phyloP scores from a whole-genome alignment of 92 coral and sea anemone genomes.

The Plumapathes pennacea region DNA sequence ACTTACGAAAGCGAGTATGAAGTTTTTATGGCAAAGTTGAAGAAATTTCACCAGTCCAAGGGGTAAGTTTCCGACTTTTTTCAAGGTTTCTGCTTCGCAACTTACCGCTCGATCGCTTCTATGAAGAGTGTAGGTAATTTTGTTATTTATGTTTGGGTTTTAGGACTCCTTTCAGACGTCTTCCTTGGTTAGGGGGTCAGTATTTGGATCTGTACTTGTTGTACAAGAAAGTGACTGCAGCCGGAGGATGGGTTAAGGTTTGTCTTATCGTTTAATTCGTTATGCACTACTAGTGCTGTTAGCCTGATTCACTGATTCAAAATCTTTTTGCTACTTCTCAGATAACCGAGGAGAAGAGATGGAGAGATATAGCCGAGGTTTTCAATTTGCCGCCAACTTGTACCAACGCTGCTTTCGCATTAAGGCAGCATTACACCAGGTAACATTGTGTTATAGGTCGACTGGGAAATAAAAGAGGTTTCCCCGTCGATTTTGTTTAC shows the following conservation, averaged over 20 bases:
- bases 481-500: too few species aligned
- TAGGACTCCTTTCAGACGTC: conserved; percentile 93
- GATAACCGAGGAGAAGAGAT: conserved; percentile 93
- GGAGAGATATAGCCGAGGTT: conserved; percentile 94
- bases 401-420: conserved; percentile 97
- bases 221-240: conserved; percentile 89
- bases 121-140: not conserved
- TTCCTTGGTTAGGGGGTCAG: conserved; percentile 97
- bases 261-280: conserved; percentile 8
- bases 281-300: conserved; percentile 17
- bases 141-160: conserved; percentile 55
- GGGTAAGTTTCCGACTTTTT: conserved; percentile 66
- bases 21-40: conserved; percentile 85
- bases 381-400: conserved; percentile 94
- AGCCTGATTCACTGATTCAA: conserved; percentile 1
- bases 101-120: conserved; percentile 21
- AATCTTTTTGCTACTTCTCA: conserved; percentile 24
- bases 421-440: conserved; percentile 95
- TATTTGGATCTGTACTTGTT: conserved; percentile 86
- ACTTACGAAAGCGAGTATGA: conserved; percentile 90
- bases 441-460: conserved; percentile 8
- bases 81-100: conserved; percentile 64
- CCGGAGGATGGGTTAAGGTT: conserved; percentile 98
- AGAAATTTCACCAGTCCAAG: conserved; percentile 91
- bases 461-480: too few species aligned